Percentiles rank a stretch among this genome's conserved stretches.
These are phyloP conservation scores for Etheostoma cragini DNA, from an alignment of 2,113 vertebrate genomes.

Conservation along the genomic window DNA sequence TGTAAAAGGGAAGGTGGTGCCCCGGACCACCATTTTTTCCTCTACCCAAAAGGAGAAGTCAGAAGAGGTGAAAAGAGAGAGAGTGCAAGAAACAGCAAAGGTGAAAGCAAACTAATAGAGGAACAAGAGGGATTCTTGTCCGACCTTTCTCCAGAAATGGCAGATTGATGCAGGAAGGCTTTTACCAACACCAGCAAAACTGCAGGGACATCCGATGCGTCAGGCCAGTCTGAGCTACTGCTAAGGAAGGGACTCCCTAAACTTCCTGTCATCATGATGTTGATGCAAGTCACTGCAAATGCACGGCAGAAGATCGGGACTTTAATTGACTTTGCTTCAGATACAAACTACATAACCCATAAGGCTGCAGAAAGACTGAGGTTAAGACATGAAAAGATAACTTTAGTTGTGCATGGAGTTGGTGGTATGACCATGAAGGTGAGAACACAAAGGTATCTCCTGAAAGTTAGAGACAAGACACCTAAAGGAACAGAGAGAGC, in stretches of 20 bases:
- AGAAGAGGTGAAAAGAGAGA: background rate
- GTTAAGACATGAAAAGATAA: background rate
- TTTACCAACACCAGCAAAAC: background rate
- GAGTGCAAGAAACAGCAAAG: background rate
- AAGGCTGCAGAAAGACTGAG: background rate
- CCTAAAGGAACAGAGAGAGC: background rate
- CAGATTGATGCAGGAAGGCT: background rate
- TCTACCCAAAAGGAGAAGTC: background rate
- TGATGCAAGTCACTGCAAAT: background rate
- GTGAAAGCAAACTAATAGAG: background rate
- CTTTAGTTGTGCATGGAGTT: background rate
- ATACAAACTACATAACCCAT: background rate
- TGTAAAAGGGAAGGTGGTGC: no score
- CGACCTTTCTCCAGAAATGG: background rate
- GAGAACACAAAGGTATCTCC: background rate
- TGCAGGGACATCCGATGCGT: background rate
- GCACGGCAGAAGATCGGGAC: background rate
- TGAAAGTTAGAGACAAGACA: background rate
- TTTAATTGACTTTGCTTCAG: background rate
- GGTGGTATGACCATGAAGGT: background rate
- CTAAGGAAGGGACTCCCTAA: background rate
- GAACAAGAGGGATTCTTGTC: background rate
- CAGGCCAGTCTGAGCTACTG: background rate
- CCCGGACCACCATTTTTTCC: background rate
- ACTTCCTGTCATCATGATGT: background rate